Base-by-base conservation (phyloP, 2,888 invertebrate genomes). In the Octodonta nipae region DNA sequence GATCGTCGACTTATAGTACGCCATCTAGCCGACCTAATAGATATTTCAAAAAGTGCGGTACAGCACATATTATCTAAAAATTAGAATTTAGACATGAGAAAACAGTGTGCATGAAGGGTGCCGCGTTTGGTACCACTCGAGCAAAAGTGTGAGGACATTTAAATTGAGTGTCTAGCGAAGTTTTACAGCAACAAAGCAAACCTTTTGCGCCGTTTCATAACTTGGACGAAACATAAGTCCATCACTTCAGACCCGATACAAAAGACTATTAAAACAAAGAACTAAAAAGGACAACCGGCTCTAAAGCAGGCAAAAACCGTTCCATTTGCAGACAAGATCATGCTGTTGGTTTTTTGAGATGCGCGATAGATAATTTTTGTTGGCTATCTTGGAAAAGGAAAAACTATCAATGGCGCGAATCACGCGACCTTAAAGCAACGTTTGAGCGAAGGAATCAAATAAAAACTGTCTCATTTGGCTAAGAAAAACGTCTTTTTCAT, bases 11-110 rank as follows among this genome's bases (percentile, higher is more conserved):
- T 4, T 5, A 25, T 10, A 25, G 25, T 6, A 12, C 25, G 25
- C 5, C 5, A 25, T 4, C 25, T 25, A n/a, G 25, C 25, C n/a
- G 25, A 25, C n/a, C 4, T 28, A 13, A 13, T 28, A 28, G 5
- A 24, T n/a, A 17, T 27, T 27, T 25, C 2, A 29, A 14, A 26
- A 20, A 20, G 20, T 20, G 20, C 20, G 6, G 20, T 20, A 20
- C 20, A 20, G 6, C 20, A 20, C 20, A n/a, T 20, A 20, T 20
- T 20, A n/a, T 7, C 6, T 20, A n/a, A 20, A 20, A 20, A 20
- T 20, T 20, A 7, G 20, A n/a, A 20, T n/a, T 7, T 6, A 7
- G 20, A 7, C 20, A n/a, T 20, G 20, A 20, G 6, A 20, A 6
- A 7, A 7, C 20, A n/a, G 6, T 6, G n/a, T 20, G n/a, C 20